Percentiles rank a stretch among this genome's conserved stretches.
Conservation (phyloP, 2,888 invertebrate genomes). For the Carcina quercana region DNA sequence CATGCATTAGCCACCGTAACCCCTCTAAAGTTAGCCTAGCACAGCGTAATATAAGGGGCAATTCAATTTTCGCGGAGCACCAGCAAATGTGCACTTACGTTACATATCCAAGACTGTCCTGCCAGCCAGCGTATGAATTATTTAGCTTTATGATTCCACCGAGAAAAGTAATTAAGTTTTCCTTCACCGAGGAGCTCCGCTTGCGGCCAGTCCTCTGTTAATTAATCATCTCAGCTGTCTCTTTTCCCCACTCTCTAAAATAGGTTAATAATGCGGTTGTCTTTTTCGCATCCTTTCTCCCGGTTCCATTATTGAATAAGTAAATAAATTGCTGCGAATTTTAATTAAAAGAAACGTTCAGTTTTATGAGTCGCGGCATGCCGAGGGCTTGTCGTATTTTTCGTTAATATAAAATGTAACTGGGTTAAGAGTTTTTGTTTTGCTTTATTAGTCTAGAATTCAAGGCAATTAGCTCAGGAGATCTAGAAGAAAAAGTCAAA, state of each 20-base stretch:
- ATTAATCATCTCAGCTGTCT: conserved; percentile 57
- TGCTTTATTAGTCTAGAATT: too few species aligned
- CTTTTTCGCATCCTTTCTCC: conserved; percentile 49
- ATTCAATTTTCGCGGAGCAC: conserved; percentile 37
- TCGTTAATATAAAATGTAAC: too few species aligned
- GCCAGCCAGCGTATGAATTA: conserved; percentile 47
- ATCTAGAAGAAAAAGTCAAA: too few species aligned
- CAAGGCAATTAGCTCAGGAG: too few species aligned
- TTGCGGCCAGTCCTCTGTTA: conserved; percentile 51
- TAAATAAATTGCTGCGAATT: conserved; percentile 33
- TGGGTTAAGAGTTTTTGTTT: too few species aligned
- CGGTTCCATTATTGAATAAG: conserved; percentile 52
- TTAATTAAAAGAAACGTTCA: conserved; percentile 35
- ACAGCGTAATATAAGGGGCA: conserved; percentile 25
- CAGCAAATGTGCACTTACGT: conserved; percentile 22
- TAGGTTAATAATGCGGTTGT: conserved; percentile 52
- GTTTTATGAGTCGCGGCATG: conserved; percentile 20
- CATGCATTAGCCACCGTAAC: too few species aligned
- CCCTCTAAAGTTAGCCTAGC: conserved; percentile 7
- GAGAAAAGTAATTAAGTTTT: conserved; percentile 66
- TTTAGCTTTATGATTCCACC: conserved; percentile 55
- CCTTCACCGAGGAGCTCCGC: conserved; percentile 40
- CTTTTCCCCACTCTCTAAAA: conserved; percentile 51
- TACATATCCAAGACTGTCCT: conserved; percentile 31
- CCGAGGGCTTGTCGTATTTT: too few species aligned